Evolutionary conservation across 2,888 invertebrate genomes (phyloP).

Genomic region (Nasonia oneida): DNA sequence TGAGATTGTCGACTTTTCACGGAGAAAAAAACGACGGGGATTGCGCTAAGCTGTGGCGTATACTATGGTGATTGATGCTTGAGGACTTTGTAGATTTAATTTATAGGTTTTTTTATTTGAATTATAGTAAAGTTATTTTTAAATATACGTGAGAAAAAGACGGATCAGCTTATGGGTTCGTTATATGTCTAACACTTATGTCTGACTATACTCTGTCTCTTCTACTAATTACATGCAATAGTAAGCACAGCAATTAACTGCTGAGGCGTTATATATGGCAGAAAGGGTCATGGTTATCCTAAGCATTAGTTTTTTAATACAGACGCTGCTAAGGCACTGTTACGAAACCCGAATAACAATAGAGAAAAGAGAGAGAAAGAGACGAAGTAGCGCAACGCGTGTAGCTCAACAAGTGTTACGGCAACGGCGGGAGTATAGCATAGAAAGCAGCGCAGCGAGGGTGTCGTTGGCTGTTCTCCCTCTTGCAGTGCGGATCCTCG

Average conservation of each 20-base stretch:
- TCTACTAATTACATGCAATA: not conserved
- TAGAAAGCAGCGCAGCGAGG: constrained; percentile 23
- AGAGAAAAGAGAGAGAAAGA: not conserved
- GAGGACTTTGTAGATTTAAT: too few species aligned
- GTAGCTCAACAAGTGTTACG: constrained; percentile 74
- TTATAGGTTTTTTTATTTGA: too few species aligned
- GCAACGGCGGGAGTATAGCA: constrained; percentile 53
- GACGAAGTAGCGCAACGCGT: constrained; percentile 56
- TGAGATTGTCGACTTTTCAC: not conserved
- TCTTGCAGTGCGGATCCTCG: not conserved
- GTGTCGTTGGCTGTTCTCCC: constrained; percentile 63
- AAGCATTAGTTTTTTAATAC: too few species aligned
- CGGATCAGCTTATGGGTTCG: not conserved
- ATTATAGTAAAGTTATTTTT: too few species aligned
- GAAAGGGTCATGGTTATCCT: too few species aligned
- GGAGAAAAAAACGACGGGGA: not conserved
- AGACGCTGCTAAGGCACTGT: too few species aligned
- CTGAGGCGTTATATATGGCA: too few species aligned
- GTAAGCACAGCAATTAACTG: not conserved
- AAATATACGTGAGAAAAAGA: too few species aligned
- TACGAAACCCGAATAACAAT: not conserved
- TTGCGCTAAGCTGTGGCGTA: not conserved
- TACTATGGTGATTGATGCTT: not conserved
- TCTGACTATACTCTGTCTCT: not conserved
- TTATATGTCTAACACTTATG: not conserved